Conservation (phyloP, 2,888 invertebrate species). For the Orthosia gracilis region DNA sequence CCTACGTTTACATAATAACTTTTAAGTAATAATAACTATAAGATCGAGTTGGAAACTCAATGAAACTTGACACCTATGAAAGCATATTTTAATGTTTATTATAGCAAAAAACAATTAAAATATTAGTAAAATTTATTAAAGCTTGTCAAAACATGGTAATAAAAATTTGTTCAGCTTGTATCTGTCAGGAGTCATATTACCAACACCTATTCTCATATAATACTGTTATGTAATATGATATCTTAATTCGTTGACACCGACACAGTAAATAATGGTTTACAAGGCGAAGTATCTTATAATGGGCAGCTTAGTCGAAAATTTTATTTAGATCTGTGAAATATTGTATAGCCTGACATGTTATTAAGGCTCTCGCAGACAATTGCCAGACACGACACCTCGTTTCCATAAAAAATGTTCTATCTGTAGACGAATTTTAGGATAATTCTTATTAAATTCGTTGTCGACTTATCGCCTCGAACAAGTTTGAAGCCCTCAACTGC, state of each 20-base stretch:
- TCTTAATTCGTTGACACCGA: conserved; percentile 22
- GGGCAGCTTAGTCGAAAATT: conserved; percentile 7
- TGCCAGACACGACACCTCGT: background rate
- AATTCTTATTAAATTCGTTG: background rate
- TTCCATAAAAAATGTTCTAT: background rate
- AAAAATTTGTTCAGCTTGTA: conserved; percentile 14
- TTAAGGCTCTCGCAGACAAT: background rate
- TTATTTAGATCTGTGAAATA: conserved; percentile 29
- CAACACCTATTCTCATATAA: conserved; percentile 26
- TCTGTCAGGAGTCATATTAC: conserved; percentile 37
- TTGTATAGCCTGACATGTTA: background rate
- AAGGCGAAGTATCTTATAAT: conserved; percentile 26
- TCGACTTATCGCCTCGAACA: background rate
- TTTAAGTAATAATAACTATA: background rate
- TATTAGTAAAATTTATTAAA: conserved; percentile 12
- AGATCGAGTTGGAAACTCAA: background rate
- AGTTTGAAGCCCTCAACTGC: background rate
- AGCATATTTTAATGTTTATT: conserved; percentile 2
- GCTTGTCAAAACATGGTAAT: conserved; percentile 3
- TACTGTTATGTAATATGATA: conserved; percentile 43
- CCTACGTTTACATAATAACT: conserved; percentile 25
- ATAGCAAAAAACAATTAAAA: conserved; percentile 29
- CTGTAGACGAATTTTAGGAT: background rate
- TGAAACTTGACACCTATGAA: conserved; percentile 10
- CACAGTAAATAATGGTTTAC: conserved; percentile 32